Base-by-base conservation (phyloP, 1,140 invertebrate genomes). In the Oscheius sp. region DNA sequence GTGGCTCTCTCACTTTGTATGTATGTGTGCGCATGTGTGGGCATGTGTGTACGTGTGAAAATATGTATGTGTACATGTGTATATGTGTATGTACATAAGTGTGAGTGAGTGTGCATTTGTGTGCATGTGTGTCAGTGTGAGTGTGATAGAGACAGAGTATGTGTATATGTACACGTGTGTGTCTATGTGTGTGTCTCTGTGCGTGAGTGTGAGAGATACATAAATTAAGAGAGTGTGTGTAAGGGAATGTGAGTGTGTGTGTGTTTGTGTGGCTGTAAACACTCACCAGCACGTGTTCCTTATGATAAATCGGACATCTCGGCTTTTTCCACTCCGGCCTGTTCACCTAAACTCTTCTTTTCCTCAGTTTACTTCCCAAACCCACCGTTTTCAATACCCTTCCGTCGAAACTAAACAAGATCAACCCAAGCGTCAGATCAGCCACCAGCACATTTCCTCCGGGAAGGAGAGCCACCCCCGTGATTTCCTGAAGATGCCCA, bases 261-360 rank as follows among this genome's bases (percentile, higher is more conserved):
- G 35, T 70, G 18, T 68, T 38, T 34, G 62, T 68, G 10, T 2
- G 34, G 32, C 73, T 72, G 69, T 73, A n/a, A 15, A 0, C 1
- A 38, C 68, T 31, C 34, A 70, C 69, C 20, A 71, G n/a, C 23
- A 71, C 52, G 32, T 71, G 69, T n/a, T 71, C 69, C 61, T 69
- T 75, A 46, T 75, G 73, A 58, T 75, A 71, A 10, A 71, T 36
- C 3, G 69, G 69, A n/a, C 46, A 61, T 31, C 69, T 38, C 3
- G 58, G 15, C 20, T 71, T 71, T n/a, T 58, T 59, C 34, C 58
- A 71, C 28, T 55, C 49, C 23, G 49, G 49, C 23, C 23, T 55
- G 23, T 55, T 55, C 49, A 55, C 7, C 49, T 55, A 23, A 23
- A 55, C 7, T 55, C 38, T 42, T n/a, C n/a, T n/a, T n/a, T n/a